Conservation (phyloP, 2,797 vertebrate genomes). For the Hypotaenidia philippensis region DNA sequence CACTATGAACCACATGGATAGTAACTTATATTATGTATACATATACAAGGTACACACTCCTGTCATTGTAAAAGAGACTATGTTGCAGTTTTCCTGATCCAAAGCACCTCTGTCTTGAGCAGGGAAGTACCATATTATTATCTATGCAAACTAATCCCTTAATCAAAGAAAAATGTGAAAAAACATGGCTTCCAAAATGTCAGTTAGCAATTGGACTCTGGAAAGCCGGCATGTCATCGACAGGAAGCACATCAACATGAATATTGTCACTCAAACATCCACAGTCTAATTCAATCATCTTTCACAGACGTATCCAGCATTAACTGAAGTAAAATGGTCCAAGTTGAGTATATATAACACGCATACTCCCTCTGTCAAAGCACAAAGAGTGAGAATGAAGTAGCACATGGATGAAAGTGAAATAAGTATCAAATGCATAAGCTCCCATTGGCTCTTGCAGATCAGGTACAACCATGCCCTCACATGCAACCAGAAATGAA, state of each 20-base stretch:
- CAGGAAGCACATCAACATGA: not conserved
- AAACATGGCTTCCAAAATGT: not conserved
- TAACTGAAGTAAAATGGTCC: conserved; percentile 24
- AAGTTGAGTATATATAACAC: not conserved
- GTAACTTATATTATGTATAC: conserved; percentile 47
- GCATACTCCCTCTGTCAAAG: not conserved
- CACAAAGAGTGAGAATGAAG: conserved; percentile 18
- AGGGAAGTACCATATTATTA: not conserved
- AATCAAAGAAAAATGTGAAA: not conserved
- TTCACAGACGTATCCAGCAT: not conserved
- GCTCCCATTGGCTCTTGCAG: conserved; percentile 5
- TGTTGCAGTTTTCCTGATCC: not conserved
- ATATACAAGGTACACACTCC: not conserved
- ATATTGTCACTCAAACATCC: not conserved
- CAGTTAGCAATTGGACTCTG: not conserved
- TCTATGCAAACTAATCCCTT: conserved; percentile 24
- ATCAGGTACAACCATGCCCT: conserved; percentile 46
- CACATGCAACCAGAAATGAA: conserved; percentile 46
- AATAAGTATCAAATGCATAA: conserved; percentile 18
- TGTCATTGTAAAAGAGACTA: not conserved
- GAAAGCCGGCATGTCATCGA: not conserved
- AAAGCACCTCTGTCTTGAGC: not conserved
- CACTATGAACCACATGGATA: conserved; percentile 57
- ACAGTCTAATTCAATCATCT: not conserved
- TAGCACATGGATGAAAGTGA: conserved; percentile 36